A percentile compares a stretch with the other conserved stretches of the same genome.
Evolutionary conservation across 2,888 invertebrate genomes (phyloP).

Genomic region (Polietes domitor): DNA sequence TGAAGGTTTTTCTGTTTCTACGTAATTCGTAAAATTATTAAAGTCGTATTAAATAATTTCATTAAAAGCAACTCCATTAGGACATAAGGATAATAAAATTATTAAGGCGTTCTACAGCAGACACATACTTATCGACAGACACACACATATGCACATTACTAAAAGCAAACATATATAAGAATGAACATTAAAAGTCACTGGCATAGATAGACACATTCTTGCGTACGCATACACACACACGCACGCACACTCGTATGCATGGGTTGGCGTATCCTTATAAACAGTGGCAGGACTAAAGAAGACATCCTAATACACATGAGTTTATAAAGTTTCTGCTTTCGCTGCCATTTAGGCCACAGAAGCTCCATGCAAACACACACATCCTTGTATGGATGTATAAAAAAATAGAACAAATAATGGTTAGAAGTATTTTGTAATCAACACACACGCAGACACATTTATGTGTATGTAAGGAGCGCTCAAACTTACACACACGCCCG

Average conservation of each 20-base stretch:
- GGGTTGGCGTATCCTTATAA: not conserved
- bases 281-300: not conserved
- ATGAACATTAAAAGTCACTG: not conserved
- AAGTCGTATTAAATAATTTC: slow-evolving; percentile 66
- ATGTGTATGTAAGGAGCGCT: too few species aligned
- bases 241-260: not conserved
- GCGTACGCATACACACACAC: not conserved
- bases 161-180: slow-evolving; percentile 3
- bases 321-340: slow-evolving; percentile 31
- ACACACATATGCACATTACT: slow-evolving; percentile 18
- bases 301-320: slow-evolving; percentile 27
- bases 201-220: not conserved
- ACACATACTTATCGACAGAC: slow-evolving; percentile 3
- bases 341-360: slow-evolving; percentile 14
- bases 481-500: not conserved
- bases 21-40: slow-evolving; percentile 48
- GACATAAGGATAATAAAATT: slow-evolving; percentile 65
- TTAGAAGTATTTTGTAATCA: slow-evolving; percentile 31
- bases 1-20: not conserved
- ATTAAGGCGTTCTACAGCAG: slow-evolving; percentile 51
- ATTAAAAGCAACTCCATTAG: slow-evolving; percentile 64
- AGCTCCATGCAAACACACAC: slow-evolving; percentile 1
- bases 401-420: slow-evolving; percentile 28
- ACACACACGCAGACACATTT: slow-evolving; percentile 10
- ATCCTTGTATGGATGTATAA: not conserved